A percentile compares a stretch with the other conserved stretches of the same genome.
phyloP scores from a whole-genome alignment of 35 echinoderm and acorn worm genomes.

The Strongylocentrotus purpuratus region DNA sequence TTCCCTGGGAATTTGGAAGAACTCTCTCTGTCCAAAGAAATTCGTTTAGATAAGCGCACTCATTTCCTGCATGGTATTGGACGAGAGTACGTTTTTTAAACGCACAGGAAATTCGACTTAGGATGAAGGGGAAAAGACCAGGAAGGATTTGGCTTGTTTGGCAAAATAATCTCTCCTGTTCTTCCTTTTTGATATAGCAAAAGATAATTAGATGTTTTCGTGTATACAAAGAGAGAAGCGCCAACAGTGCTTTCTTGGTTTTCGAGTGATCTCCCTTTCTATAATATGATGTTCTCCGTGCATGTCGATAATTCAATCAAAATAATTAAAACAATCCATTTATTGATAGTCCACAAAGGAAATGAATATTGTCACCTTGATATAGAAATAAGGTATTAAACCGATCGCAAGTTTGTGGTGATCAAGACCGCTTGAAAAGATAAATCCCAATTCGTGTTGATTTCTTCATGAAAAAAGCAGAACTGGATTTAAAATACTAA shows the following conservation, averaged over 20 bases:
- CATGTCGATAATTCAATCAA: too few species aligned
- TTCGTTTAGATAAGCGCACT: not conserved
- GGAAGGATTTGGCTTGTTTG: not conserved
- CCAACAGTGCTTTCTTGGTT: not conserved
- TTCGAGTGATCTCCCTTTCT: not conserved
- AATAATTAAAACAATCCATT: too few species aligned
- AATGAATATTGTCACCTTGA: not conserved
- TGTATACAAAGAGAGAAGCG: not conserved
- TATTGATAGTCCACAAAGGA: not conserved
- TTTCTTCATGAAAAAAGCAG: too few species aligned
- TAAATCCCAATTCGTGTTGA: too few species aligned
- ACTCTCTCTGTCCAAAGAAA: constrained; percentile 13
- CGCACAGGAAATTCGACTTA: not conserved
- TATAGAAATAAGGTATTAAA: too few species aligned
- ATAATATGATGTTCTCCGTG: not conserved
- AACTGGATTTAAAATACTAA: too few species aligned
- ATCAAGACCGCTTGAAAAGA: too few species aligned
- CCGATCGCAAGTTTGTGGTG: too few species aligned
- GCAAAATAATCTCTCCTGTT: not conserved
- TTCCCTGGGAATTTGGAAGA: not conserved
- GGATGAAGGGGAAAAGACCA: not conserved
- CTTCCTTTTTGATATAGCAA: not conserved
- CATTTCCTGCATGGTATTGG: not conserved
- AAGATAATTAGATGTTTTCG: not conserved
- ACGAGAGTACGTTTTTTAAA: not conserved